Evolutionary conservation across 2,797 vertebrate genomes (phyloP), one percentile per base, ranked within the genome.

Genomic region (Vultur gryphus): DNA sequence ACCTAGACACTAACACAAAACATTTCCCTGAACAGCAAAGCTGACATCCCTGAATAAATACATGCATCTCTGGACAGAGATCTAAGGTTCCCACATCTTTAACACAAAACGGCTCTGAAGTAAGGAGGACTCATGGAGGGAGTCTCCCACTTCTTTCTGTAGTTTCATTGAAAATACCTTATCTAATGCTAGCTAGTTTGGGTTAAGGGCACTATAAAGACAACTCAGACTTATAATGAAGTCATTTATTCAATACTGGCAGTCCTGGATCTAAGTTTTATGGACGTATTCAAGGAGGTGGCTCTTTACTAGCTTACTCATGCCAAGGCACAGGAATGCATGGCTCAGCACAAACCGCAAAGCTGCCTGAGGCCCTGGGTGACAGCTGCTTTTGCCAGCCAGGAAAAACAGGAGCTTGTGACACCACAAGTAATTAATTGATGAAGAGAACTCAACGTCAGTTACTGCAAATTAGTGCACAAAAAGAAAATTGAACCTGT

Each of bases 21-120:
- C 26, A 9, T 5, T 6, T 11, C 20, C 43, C 7, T 13, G 4
- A 33, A 6, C 1, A 28, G 46, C 9, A 52, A 16, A 14, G 44
- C 10, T n/a, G 13, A 17, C n/a, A 33, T 4, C 6, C 16, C 35
- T 10, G 21, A n/a, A 46, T 13, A 49, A 57, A 76, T 4, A 6
- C 41, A 3, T 0, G 7, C 18, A 14, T 7, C 24, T 3, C 41
- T 6, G 48, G 26, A 9, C 0, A 2, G 33, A 46, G 6, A 0
- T 9, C 11, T 2, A 14, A 0, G 2, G 6, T 35, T 57, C 9
- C 21, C 31, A 19, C 18, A 18, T 7, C 25, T 35, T 17, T 15
- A 26, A 13, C 15, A 18, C 7, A 9, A 23, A 83, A 25, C 0
- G 3, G 29, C 43, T 46, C 46, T 31, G 14, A 24, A 18, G 44